These are phyloP conservation scores for Chaetodon trifascialis DNA, from an alignment of 2,113 vertebrate genomes.

Conservation along the genomic window DNA sequence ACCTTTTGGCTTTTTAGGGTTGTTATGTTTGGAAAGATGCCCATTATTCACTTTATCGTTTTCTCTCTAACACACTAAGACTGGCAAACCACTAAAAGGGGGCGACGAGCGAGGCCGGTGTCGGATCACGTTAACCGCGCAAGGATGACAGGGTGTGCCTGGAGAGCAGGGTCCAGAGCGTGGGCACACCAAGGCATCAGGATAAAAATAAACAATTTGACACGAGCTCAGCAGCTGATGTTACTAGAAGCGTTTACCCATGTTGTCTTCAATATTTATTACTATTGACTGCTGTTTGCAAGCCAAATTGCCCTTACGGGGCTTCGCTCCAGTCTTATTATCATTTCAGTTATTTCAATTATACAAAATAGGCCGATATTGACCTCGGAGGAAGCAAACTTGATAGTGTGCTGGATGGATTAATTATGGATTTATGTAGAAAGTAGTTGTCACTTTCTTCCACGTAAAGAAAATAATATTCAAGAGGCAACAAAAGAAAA, in stretches of 20 bases:
- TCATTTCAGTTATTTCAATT: no score
- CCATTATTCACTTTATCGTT: not conserved
- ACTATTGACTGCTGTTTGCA: not conserved
- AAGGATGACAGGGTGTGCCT: constrained; percentile 34
- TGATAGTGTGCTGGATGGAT: no score
- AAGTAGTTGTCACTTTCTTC: no score
- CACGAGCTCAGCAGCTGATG: not conserved
- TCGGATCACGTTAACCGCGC: constrained; percentile 25
- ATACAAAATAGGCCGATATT: no score
- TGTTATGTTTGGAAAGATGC: not conserved
- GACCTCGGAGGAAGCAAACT: not conserved
- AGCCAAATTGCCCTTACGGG: not conserved
- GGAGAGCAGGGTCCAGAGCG: constrained; percentile 48
- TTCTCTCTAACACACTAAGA: constrained; percentile 18
- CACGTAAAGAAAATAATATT: no score
- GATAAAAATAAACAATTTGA: not conserved
- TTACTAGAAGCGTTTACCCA: not conserved
- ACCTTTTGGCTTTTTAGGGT: not conserved
- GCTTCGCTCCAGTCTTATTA: no score
- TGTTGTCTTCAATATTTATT: not conserved
- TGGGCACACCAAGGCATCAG: constrained; percentile 15
- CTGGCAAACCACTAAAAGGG: constrained; percentile 43
- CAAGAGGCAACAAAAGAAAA: no score
- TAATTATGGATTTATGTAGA: no score
- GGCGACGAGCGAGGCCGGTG: not conserved